Base-by-base conservation (phyloP, 2,113 vertebrate genomes). In the Edolisoma coerulescens region DNA sequence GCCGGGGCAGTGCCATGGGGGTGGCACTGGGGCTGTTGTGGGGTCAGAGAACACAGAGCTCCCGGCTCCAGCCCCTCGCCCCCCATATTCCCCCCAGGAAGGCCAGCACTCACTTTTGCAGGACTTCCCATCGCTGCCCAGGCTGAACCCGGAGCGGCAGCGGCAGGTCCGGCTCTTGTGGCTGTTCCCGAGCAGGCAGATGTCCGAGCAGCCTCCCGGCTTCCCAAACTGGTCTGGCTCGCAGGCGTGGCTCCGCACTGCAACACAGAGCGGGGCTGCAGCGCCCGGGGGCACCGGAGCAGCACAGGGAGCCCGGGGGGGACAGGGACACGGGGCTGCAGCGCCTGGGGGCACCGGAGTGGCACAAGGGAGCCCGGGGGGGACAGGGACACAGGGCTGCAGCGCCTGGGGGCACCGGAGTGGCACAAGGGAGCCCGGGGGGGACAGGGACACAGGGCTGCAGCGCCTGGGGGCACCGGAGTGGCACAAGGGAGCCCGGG, bases 131-230 rank as follows among this genome's bases (percentile, higher is more conserved):
- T 99, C 99, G 1, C 99, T 99, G 88, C 99, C 99, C 41, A 99
- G 98, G 97, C 99, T 99, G 97, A 99, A 99, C 3, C 99, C 99
- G 0, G 99, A 99, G 61, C 99, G 98, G 90, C 99, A 99, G 35
- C 99, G 99, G 97, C 99, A 99, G 28, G 99, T 99, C 26, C 99
- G 97, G 3, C 98, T 98, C 97, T 99, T 99, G 98, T 99, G 99
- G 97, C 98, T 99, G 98, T 99, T 99, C 85, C 98, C 98, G 1
- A 99, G 98, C 64, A 99, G 98, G 91, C 99, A 99, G 96, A 99
- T 99, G 93, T 99, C 99, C 0, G 99, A 99, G 98, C 99, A 99
- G 88, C 99, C 99, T 1, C 99, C 99, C 0, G 99, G 98, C 79
- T 99, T 99, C 77, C 98, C 98, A 1, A 99, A 99, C 96, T 99